Evolutionary conservation across 1,140 invertebrate genomes (phyloP).

Genomic region (Acyrthosiphon pisum): DNA sequence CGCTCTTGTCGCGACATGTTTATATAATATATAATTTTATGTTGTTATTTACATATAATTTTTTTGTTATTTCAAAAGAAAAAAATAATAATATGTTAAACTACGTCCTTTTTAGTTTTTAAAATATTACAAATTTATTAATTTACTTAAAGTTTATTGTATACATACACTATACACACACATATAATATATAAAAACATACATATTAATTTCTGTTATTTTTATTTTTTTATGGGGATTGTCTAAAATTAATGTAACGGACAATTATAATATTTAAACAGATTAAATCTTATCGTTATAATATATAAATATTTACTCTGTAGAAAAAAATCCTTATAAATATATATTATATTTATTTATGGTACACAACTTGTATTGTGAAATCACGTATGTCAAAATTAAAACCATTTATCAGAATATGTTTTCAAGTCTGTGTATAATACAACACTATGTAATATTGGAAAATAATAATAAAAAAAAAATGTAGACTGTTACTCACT

Average conservation of each 20-base stretch:
- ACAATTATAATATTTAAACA: constrained; percentile 33
- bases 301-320: constrained; percentile 18
- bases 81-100: constrained; percentile 24
- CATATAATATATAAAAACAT: neutral
- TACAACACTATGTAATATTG: neutral
- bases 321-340: constrained; percentile 10
- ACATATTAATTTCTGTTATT: constrained; percentile 36
- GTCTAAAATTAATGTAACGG: neutral
- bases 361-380: neutral
- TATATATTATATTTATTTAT: constrained; percentile 7
- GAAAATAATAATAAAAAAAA: constrained; percentile 6
- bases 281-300: constrained; percentile 5
- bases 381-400: neutral
- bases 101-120: constrained; percentile 26
- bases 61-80: constrained; percentile 3
- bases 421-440: neutral
- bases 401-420: neutral
- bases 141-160: constrained; percentile 42
- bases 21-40: constrained; percentile 12
- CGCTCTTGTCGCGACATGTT: neutral
- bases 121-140: constrained; percentile 34
- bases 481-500: neutral
- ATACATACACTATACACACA: neutral
- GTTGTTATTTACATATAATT: constrained; percentile 38
- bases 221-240: neutral